Percentiles rank a stretch among this genome's conserved stretches.
These are phyloP conservation scores for Colletes latitarsis DNA, from an alignment of 1,140 invertebrate species.

Conservation along the genomic window DNA sequence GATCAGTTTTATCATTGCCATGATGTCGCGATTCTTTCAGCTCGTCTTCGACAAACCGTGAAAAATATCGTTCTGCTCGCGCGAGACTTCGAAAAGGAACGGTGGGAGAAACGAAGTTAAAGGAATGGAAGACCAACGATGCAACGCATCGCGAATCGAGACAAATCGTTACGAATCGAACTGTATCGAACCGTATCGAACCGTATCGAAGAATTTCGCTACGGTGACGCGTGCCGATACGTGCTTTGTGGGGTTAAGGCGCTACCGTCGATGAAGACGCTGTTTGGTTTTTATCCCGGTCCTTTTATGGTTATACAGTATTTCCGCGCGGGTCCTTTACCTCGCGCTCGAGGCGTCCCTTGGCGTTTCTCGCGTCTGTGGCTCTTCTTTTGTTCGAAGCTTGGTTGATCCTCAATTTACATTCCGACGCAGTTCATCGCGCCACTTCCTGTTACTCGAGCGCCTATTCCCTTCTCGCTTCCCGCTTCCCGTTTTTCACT, in stretches of 20 bases:
- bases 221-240: not conserved
- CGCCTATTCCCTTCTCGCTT: not conserved
- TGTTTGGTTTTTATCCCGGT: not conserved
- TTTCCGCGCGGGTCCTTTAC: constrained; percentile 34
- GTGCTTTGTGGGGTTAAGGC: not conserved
- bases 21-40: too few relatives aligned
- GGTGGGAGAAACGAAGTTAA: too few relatives aligned
- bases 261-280: not conserved
- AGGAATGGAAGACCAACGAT: too few relatives aligned
- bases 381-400: constrained; percentile 19
- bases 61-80: too few relatives aligned
- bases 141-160: not conserved
- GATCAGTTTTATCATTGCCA: too few relatives aligned
- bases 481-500: constrained; percentile 14
- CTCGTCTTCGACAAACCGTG: too few relatives aligned
- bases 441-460: constrained; percentile 41
- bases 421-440: constrained; percentile 48
- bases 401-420: constrained; percentile 48
- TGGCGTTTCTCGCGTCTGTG: not conserved
- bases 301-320: constrained; percentile 13
- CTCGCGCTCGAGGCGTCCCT: constrained; percentile 3
- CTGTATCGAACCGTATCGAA: not conserved
- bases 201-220: not conserved
- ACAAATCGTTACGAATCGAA: not conserved
- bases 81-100: too few relatives aligned